These are phyloP conservation scores for Tetrax tetrax DNA, from an alignment of 2,113 vertebrate species.

Conservation along the genomic window DNA sequence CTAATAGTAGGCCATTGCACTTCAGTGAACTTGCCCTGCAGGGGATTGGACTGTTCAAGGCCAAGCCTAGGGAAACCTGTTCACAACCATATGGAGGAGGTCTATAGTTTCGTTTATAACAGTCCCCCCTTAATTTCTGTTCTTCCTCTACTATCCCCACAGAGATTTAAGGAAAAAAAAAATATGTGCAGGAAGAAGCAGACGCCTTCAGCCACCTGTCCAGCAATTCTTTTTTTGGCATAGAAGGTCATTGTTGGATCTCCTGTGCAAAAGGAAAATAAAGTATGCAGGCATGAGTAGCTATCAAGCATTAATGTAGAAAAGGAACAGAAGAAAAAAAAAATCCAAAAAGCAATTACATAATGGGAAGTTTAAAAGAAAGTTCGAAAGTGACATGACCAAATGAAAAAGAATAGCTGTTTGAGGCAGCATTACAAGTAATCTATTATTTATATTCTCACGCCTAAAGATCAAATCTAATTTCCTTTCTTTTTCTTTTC, in stretches of 20 bases:
- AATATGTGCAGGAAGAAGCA: neutral
- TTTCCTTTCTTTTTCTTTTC: neutral
- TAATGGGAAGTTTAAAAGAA: neutral
- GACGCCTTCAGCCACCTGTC: neutral
- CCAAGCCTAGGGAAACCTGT: neutral
- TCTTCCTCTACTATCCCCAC: neutral
- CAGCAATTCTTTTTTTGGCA: neutral
- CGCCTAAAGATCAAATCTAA: neutral
- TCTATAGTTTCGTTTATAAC: neutral
- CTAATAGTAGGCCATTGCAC: slow-evolving; percentile 23
- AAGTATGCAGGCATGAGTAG: neutral
- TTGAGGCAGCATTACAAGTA: neutral
- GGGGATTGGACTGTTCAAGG: slow-evolving; percentile 6
- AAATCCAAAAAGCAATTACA: neutral
- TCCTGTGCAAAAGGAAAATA: neutral
- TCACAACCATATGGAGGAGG: neutral
- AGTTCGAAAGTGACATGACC: neutral
- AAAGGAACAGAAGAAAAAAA: neutral
- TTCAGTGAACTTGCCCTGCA: slow-evolving; percentile 14
- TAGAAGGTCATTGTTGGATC: neutral
- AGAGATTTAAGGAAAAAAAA: neutral
- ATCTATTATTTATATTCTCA: neutral
- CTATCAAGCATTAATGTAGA: neutral
- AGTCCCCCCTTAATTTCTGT: neutral
- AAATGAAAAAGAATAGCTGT: neutral